Evolutionary conservation across 2,888 invertebrate genomes (phyloP), one percentile per base, ranked within the genome.

Genomic region (Pyrocoelia pectoralis): DNA sequence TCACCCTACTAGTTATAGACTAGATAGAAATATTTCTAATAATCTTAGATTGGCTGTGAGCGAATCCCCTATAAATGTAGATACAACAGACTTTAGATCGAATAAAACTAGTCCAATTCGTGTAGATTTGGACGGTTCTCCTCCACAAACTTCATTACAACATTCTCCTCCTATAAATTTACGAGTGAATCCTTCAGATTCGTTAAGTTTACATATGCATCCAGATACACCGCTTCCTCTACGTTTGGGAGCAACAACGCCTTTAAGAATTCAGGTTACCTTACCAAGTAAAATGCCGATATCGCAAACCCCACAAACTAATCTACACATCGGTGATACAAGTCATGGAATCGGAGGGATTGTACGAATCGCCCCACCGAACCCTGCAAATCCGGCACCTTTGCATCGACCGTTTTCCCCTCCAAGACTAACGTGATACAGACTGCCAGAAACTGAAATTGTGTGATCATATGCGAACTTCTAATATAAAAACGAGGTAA

Each of bases 361-460:
- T 29, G 80, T 81, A 12, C 70, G 81, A 67, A 81, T 82, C 72
- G 81, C 81, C 5, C 76, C 79, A 8, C 76, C 78, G n/a, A 79
- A 76, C 56, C 76, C 80, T 2, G 65, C 71, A 28, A 74, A 71
- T 57, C 73, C 74, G 18, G 76, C 76, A 17, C 78, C 79, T 6
- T 68, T 82, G 58, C 82, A 82, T 68, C 74, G 82, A 71, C 82
- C 82, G 52, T 82, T 82, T 70, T 81, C 82, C 48, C 82, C 82
- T 18, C 74, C 80, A 9, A 75, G 81, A 68, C 72, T 82, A 70
- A 81, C 82, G 82, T 82, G 82, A 82, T 82, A 81, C 73, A 72
- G 55, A 65, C 59, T 64, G 48, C 67, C 67, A 3, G 59, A 60
- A 15, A 56, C 57, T 38, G 55, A 63, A 55, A 54, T 54, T 38